Conservation (phyloP, 1,140 invertebrate species). For the Yoshiicerus persimilis region DNA sequence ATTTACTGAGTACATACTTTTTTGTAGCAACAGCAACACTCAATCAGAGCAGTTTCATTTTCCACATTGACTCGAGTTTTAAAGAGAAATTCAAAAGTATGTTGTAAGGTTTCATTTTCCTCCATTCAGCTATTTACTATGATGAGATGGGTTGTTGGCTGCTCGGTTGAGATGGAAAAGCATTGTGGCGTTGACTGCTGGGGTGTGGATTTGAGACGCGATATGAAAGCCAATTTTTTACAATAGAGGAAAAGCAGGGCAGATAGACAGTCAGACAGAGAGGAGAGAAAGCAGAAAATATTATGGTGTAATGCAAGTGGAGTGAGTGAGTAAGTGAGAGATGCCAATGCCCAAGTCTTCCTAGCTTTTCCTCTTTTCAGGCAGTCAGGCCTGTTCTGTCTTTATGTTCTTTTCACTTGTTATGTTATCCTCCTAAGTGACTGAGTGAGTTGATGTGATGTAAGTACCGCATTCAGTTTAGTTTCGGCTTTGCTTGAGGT, state of each 20-base stretch:
- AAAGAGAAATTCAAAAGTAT: background rate
- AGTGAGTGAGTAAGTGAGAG: slow-evolving; percentile 21
- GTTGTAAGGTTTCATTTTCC: slow-evolving; percentile 4
- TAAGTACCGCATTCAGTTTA: slow-evolving; percentile 26
- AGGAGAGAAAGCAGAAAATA: background rate
- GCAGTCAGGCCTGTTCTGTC: background rate
- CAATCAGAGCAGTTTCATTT: background rate
- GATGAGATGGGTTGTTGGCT: background rate
- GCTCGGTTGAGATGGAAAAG: background rate
- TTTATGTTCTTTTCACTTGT: slow-evolving; percentile 7
- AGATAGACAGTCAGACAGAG: background rate
- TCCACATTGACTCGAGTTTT: background rate
- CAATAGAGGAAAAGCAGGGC: slow-evolving; percentile 1
- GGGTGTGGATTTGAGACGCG: slow-evolving; percentile 31
- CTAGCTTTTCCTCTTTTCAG: background rate
- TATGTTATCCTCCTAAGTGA: slow-evolving; percentile 8
- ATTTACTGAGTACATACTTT: background rate
- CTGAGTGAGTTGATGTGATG: background rate
- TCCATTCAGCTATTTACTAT: background rate
- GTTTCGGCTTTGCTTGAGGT: slow-evolving; percentile 22
- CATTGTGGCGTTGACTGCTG: background rate
- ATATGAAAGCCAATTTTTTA: slow-evolving; percentile 37
- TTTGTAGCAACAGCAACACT: background rate
- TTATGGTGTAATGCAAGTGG: background rate
- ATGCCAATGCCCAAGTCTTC: background rate